These are phyloP conservation scores for Plecotus auritus DNA, from an alignment of 2,113 vertebrate species.

Conservation along the genomic window DNA sequence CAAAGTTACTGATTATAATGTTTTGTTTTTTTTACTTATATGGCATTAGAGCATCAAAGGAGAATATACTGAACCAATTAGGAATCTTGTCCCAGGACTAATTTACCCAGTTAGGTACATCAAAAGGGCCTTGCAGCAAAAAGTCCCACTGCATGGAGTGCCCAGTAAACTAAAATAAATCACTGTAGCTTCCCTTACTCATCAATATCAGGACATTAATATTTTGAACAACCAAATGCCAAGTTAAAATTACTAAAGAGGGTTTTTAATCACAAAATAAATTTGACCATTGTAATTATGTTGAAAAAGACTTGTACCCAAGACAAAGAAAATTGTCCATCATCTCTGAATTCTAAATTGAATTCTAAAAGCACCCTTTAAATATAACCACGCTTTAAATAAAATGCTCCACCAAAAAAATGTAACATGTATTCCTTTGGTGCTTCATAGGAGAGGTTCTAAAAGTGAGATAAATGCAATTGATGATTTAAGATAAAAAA, in stretches of 20 bases:
- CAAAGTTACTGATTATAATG: not conserved
- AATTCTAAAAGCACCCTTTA: not conserved
- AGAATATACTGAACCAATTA: not conserved
- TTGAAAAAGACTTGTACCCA: not conserved
- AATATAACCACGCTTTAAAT: not conserved
- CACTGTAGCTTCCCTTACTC: not conserved
- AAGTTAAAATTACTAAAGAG: conserved; percentile 38
- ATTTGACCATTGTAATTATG: conserved; percentile 43
- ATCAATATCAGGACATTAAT: not conserved
- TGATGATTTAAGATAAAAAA: not conserved
- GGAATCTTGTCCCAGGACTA: not conserved
- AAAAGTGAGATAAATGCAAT: not conserved
- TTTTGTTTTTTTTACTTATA: not conserved
- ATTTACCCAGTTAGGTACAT: not conserved
- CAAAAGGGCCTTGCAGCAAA: not conserved
- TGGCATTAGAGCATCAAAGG: not conserved
- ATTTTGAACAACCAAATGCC: not conserved
- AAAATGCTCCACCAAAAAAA: not conserved
- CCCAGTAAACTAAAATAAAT: not conserved
- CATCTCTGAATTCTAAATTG: conserved; percentile 29
- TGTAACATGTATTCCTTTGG: not conserved
- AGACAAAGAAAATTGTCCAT: not conserved
- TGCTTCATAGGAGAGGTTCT: not conserved
- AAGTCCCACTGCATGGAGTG: not conserved
- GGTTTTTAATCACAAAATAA: conserved; percentile 46